Percentiles rank a stretch among this genome's conserved stretches.
Evolutionary conservation across 2,113 vertebrate genomes (phyloP).

Genomic region (Peromyscus californicus): DNA sequence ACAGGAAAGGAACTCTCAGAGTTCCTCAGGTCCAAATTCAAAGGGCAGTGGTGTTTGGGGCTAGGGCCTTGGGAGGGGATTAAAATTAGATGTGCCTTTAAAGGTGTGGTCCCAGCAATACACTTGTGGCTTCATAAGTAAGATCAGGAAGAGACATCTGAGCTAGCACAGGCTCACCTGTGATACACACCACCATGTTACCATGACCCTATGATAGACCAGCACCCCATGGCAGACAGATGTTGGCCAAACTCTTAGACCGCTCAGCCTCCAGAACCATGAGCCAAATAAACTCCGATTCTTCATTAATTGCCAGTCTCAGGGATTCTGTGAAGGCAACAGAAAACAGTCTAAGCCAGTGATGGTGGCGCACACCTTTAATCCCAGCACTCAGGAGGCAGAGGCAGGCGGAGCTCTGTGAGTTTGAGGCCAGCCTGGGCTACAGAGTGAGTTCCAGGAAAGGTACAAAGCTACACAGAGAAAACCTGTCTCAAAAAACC

Average conservation of each 20-base stretch:
- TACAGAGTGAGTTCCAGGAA: too few relatives aligned
- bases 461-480: too few relatives aligned
- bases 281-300: not conserved
- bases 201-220: not conserved
- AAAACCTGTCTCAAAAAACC: too few relatives aligned
- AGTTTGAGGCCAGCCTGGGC: too few relatives aligned
- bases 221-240: not conserved
- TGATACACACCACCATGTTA: too few relatives aligned
- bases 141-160: not conserved
- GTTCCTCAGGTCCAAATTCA: not conserved
- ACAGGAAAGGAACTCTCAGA: too few relatives aligned
- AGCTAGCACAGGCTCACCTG: not conserved
- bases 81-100: not conserved
- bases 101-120: not conserved
- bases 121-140: not conserved
- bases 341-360: not conserved
- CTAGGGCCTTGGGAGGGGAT: not conserved
- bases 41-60: not conserved
- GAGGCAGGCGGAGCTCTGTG: too few relatives aligned
- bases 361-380: too few relatives aligned
- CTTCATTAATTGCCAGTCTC: not conserved
- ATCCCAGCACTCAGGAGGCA: too few relatives aligned
- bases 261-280: not conserved
- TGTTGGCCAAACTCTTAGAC: not conserved
- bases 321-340: not conserved